These are phyloP conservation scores for Pantherophis vulpinus DNA, from an alignment of 2,797 vertebrate genomes.

Conservation along the genomic window DNA sequence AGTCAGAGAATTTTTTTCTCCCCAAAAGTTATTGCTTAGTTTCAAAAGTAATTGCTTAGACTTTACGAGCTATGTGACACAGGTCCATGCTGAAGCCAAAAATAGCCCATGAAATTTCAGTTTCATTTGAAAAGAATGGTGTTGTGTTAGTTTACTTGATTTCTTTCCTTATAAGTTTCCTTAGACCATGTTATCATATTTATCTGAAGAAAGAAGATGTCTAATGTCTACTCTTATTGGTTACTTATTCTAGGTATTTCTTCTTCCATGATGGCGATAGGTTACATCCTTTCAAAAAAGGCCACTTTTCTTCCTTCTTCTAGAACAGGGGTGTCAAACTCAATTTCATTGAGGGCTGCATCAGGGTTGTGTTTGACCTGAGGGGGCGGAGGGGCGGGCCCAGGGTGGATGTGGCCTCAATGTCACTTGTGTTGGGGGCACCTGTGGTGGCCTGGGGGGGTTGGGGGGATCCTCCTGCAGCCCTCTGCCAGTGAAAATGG, in stretches of 20 bases:
- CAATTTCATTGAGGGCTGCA: too few species aligned
- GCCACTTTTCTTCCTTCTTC: not conserved
- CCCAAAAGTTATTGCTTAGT: constrained; percentile 15
- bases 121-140: not conserved
- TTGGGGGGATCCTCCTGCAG: too few species aligned
- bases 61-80: not conserved
- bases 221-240: not conserved
- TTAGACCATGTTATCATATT: not conserved
- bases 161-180: constrained; percentile 12
- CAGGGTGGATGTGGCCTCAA: too few species aligned
- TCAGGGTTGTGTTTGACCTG: too few species aligned
- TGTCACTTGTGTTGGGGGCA: too few species aligned
- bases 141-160: not conserved
- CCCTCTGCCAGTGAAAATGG: accelerated
- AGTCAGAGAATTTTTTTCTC: not conserved
- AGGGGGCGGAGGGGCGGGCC: accelerated
- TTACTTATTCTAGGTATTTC: not conserved
- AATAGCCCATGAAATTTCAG: not conserved
- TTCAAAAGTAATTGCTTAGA: constrained; percentile 16
- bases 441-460: too few species aligned
- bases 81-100: not conserved
- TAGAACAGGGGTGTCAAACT: too few species aligned
- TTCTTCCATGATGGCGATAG: not conserved
- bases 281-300: not conserved
- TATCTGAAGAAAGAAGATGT: not conserved